Percentiles rank a stretch among this genome's conserved stretches.
Conservation (phyloP, 2,113 vertebrate species). For the Etia nguti region DNA sequence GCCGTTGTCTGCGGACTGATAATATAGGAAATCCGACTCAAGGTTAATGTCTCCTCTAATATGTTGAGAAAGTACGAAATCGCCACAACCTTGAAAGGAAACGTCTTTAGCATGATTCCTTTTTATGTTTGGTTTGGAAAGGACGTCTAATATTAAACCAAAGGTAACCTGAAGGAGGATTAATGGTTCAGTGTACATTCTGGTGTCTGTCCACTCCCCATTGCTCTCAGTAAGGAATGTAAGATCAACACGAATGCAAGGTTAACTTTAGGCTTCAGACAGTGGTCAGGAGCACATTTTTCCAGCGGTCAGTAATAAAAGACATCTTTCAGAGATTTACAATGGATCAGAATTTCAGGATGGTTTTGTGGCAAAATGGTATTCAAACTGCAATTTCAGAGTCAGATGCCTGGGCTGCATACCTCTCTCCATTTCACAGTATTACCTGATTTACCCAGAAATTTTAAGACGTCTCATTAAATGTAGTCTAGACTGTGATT, state of each 20-base stretch:
- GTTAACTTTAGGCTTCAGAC: constrained; percentile 51
- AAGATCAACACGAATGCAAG: constrained; percentile 27
- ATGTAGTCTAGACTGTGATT: constrained; percentile 39
- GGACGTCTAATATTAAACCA: constrained; percentile 34
- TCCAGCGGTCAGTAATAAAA: constrained; percentile 42
- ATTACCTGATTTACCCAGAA: constrained; percentile 22
- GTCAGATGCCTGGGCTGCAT: background rate
- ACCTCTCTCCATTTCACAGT: constrained; percentile 20
- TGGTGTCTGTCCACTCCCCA: constrained; percentile 38
- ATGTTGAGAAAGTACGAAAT: constrained; percentile 16
- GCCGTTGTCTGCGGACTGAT: background rate
- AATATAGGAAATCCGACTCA: background rate
- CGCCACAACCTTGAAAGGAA: constrained; percentile 34
- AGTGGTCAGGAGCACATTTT: constrained; percentile 30
- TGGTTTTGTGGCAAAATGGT: constrained; percentile 3
- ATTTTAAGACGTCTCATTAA: constrained; percentile 1
- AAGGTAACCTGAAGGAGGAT: constrained; percentile 34
- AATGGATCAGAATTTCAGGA: background rate
- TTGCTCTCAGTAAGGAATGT: constrained; percentile 44
- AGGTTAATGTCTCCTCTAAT: constrained; percentile 29
- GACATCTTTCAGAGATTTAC: constrained; percentile 10
- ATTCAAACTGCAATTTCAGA: constrained; percentile 1
- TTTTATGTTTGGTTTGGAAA: constrained; percentile 38
- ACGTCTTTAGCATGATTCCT: constrained; percentile 2
- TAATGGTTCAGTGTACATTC: constrained; percentile 44